These are phyloP conservation scores for Dicrostonyx torquatus DNA, from an alignment of 2,797 vertebrate genomes.

Conservation along the genomic window DNA sequence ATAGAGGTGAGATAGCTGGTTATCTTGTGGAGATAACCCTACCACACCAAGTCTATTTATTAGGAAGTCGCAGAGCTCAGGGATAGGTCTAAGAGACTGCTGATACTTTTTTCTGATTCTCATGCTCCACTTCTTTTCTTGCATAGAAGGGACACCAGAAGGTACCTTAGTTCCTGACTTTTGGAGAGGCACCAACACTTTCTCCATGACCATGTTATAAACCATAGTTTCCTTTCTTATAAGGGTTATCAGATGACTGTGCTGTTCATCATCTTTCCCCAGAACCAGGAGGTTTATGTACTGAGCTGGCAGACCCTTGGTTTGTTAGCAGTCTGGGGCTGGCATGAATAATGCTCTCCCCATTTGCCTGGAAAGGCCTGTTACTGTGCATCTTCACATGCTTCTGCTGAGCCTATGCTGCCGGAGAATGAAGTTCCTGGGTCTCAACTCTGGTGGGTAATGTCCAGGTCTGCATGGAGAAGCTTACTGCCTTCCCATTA, in stretches of 20 bases:
- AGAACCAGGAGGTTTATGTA: background rate
- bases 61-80: background rate
- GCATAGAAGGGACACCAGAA: background rate
- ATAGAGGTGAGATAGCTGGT: background rate
- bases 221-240: background rate
- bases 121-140: background rate
- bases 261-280: background rate
- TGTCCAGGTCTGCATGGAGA: background rate
- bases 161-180: background rate
- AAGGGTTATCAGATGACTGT: background rate
- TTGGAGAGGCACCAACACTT: background rate
- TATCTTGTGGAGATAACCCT: background rate
- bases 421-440: background rate
- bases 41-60: background rate
- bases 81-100: background rate
- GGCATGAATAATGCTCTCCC: background rate
- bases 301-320: fast-evolving
- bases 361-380: no score
- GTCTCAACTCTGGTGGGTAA: background rate
- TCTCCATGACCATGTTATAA: background rate
- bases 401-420: background rate
- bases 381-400: no score
- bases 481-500: background rate
- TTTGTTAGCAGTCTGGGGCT: background rate
- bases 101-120: background rate